phyloP scores from a whole-genome alignment of 1,140 invertebrate species.

The Diabrotica virgifera region DNA sequence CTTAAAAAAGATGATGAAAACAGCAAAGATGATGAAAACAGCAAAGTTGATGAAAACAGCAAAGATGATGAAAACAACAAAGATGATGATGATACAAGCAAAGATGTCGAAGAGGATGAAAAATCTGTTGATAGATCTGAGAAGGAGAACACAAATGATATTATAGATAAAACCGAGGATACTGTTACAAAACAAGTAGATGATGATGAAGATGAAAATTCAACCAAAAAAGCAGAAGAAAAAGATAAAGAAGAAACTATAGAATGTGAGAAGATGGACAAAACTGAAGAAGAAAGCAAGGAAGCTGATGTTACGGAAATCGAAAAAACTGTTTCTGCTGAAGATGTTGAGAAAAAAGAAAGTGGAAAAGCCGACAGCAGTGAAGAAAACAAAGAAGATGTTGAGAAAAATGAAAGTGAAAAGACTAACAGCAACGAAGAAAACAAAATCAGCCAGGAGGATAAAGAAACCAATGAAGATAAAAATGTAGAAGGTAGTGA shows the following conservation, averaged over 20 bases:
- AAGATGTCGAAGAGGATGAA: not conserved
- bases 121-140: not conserved
- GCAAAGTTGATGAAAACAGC: not conserved
- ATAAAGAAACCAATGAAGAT: conserved; percentile 7
- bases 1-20: conserved; percentile 5
- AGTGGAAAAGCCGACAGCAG: not conserved
- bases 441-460: not conserved
- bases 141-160: not conserved
- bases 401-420: not conserved
- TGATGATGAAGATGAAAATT: not conserved
- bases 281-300: not conserved
- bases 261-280: too few relatives aligned
- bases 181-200: not conserved
- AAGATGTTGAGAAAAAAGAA: conserved; percentile 2
- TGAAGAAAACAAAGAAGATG: not conserved
- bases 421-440: not conserved
- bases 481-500: conserved; percentile 2
- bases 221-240: not conserved
- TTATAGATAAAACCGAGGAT: not conserved
- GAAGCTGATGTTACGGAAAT: not conserved
- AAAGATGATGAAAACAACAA: not conserved
- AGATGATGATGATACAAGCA: conserved; percentile 3
- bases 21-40: conserved; percentile 5
- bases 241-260: not conserved
- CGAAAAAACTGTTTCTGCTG: not conserved